Base-by-base conservation (phyloP, 2,888 invertebrate genomes). In the Ophion slaviceki region DNA sequence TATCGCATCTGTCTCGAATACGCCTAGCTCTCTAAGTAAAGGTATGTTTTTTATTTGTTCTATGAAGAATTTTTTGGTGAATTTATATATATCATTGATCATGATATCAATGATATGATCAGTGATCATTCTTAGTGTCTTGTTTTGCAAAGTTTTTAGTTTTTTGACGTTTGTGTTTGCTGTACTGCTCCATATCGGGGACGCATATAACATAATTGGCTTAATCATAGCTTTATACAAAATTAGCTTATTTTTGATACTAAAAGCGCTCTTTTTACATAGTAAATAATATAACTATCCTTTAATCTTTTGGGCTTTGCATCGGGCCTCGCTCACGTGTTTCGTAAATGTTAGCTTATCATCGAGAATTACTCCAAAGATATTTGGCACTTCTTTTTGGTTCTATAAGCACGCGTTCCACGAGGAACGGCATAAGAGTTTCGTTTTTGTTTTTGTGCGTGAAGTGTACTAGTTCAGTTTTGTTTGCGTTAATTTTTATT, bases 111-210 rank as follows among this genome's bases (percentile, higher is more conserved):
- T n/a, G n/a, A n/a, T n/a, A n/a, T n/a, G n/a, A n/a, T n/a, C n/a
- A n/a, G 40, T 7, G 1, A 79, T 75, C 20, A n/a, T 62, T 76
- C 68, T 59, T 0, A 85, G 32, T 8, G 47, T 82, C 82, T 85
- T 82, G 24, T 79, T 82, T 66, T 82, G 66, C 1, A 68, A 6
- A 1, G 2, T 74, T 70, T 85, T 2, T 2, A 85, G 20, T 64
- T 79, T 79, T 40, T 68, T 68, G 2, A 82, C 64, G 20, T 71
- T 74, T 8, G 47, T 45, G 17, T 74, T 72, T 6, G 7, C 68
- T 1, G 85, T 36, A 20, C 70, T 85, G 64, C 85, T 57, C 82
- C 85, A 82, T 0, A 82, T 40, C 0, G 79, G 75, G 3, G 85
- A 24, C 0, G 79, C 82, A 53, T 85, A 79, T 14, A 85, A 24